Evolutionary conservation across 2,888 invertebrate species (phyloP).

Genomic region (Macaria liturata): DNA sequence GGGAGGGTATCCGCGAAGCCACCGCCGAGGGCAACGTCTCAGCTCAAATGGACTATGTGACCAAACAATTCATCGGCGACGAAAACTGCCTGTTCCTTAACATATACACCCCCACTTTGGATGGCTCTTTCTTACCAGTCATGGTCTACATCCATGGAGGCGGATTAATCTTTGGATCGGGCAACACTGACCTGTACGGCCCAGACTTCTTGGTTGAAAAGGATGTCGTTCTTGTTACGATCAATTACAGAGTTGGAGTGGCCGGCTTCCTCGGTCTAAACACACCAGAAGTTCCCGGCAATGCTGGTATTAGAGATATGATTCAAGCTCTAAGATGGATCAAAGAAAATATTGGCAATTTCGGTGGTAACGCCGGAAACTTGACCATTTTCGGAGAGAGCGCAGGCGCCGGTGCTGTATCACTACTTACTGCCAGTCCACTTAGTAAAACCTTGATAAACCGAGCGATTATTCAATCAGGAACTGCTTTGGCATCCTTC

Average conservation of each 20-base stretch:
- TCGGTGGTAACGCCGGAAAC: conserved; percentile 72
- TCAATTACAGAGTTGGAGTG: conserved; percentile 80
- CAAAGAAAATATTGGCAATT: conserved; percentile 67
- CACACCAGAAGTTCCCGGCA: conserved; percentile 74
- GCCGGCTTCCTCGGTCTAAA: conserved; percentile 71
- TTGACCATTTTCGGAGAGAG: conserved; percentile 72
- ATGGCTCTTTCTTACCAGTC: conserved; percentile 75
- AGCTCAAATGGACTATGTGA: conserved; percentile 80
- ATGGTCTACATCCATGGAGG: conserved; percentile 85
- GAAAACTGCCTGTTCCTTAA: conserved; percentile 89
- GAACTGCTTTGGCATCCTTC: conserved; percentile 52
- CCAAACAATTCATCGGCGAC: conserved; percentile 72
- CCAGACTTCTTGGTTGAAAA: conserved; percentile 82
- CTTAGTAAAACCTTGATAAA: conserved; percentile 60
- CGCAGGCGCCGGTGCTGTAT: conserved; percentile 56
- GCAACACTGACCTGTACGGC: conserved; percentile 72
- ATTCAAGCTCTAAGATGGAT: conserved; percentile 69
- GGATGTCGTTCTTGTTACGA: conserved; percentile 81
- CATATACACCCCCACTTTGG: conserved; percentile 85
- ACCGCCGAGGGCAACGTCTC: conserved; percentile 84
- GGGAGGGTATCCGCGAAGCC: conserved; percentile 84
- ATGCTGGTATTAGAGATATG: conserved; percentile 73
- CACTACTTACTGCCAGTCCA: conserved; percentile 66
- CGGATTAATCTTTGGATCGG: conserved; percentile 77
- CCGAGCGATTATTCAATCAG: conserved; percentile 71